Percentiles rank a stretch among this genome's conserved stretches.
These are phyloP conservation scores for Meda fulgida DNA, from an alignment of 2,797 vertebrate species.

Conservation along the genomic window DNA sequence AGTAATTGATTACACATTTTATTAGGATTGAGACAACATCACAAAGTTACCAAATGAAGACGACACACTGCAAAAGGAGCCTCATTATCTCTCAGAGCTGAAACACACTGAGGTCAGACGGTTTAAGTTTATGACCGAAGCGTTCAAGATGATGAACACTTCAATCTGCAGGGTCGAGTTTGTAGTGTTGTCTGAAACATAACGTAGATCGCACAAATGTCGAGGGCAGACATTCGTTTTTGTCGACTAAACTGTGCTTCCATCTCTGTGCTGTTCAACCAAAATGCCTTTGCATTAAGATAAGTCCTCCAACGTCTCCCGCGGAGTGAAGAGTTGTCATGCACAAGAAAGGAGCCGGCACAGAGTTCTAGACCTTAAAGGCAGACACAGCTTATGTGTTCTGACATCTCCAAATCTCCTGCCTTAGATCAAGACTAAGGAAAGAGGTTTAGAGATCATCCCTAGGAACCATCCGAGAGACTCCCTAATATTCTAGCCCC, in stretches of 20 bases:
- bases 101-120: conserved; percentile 19
- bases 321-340: background rate
- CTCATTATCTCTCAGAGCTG: conserved; percentile 67
- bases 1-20: conserved; percentile 74
- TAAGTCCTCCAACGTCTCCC: background rate
- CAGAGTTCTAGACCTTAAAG: conserved; percentile 22
- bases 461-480: background rate
- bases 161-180: conserved; percentile 1
- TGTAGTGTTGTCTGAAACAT: conserved; percentile 47
- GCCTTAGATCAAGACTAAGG: conserved; percentile 13
- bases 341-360: conserved; percentile 1
- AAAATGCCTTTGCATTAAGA: background rate
- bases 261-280: conserved; percentile 10
- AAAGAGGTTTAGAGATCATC: conserved; percentile 24
- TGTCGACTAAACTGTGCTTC: background rate
- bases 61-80: conserved; percentile 80
- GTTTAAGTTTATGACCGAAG: conserved; percentile 17
- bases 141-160: background rate
- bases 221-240: conserved; percentile 9
- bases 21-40: conserved; percentile 85
- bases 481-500: conserved; percentile 21
- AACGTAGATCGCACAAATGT: background rate
- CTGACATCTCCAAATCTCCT: conserved; percentile 22
- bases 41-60: conserved; percentile 85
- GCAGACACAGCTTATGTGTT: conserved; percentile 16